Conservation (phyloP, 2,797 vertebrate genomes). For the Coranthus polyacanthus region DNA sequence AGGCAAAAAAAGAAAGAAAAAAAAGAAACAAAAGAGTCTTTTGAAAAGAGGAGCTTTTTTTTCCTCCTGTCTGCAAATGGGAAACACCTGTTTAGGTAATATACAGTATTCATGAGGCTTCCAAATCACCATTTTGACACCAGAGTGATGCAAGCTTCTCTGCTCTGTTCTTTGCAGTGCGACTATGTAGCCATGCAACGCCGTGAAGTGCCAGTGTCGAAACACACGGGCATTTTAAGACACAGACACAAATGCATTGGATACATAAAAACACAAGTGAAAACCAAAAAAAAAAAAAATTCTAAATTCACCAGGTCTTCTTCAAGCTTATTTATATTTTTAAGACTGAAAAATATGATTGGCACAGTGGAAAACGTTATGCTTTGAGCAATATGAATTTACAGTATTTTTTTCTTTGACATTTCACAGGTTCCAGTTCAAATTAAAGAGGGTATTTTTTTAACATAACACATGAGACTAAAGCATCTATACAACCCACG, state of each 20-base stretch:
- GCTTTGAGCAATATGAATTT: conserved; percentile 51
- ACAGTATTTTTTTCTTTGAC: conserved; percentile 61
- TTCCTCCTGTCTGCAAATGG: conserved; percentile 88
- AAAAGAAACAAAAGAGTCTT: conserved; percentile 67
- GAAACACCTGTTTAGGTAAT: conserved; percentile 87
- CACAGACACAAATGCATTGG: conserved; percentile 73
- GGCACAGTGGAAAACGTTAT: conserved; percentile 69
- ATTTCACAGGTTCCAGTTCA: conserved; percentile 80
- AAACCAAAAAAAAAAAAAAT: conserved; percentile 54
- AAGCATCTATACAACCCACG: conserved; percentile 72
- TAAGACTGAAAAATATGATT: conserved; percentile 80
- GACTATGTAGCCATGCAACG: conserved; percentile 84
- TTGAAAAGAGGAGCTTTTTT: conserved; percentile 81
- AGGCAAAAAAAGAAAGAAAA: conserved; percentile 78
- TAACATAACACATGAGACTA: conserved; percentile 54
- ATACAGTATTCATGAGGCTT: conserved; percentile 92
- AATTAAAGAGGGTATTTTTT: conserved; percentile 56
- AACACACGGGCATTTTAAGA: conserved; percentile 71
- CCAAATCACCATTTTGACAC: conserved; percentile 87
- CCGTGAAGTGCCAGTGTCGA: conserved; percentile 65
- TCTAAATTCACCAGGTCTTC: conserved; percentile 75
- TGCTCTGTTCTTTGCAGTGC: conserved; percentile 79
- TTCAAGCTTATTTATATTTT: conserved; percentile 79
- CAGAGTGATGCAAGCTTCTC: conserved; percentile 83
- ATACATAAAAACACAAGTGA: conserved; percentile 77